Conservation (phyloP, 2,888 invertebrate species). For the Morinoia aosen region DNA sequence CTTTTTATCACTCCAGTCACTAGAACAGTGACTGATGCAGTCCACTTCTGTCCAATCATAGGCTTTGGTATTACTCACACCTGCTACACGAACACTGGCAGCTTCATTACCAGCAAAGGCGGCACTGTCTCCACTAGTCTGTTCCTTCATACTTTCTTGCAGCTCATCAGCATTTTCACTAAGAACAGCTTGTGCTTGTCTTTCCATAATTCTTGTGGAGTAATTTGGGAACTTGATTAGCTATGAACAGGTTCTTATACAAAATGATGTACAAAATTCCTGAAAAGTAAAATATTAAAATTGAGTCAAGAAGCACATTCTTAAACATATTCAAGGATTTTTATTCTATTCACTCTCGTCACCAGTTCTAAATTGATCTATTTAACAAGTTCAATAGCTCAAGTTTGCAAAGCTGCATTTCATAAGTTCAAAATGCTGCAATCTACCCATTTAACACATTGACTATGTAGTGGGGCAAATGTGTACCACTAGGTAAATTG, state of each 20-base stretch:
- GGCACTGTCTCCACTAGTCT: background rate
- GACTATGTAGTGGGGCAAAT: too few species aligned
- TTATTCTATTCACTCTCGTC: too few species aligned
- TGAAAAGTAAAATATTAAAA: background rate
- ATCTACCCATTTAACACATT: too few species aligned
- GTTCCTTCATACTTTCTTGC: background rate
- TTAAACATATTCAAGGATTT: background rate
- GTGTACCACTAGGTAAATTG: too few species aligned
- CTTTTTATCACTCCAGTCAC: conserved; percentile 49
- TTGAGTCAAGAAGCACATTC: background rate
- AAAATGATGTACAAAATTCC: background rate
- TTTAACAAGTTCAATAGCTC: background rate
- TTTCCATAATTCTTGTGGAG: background rate
- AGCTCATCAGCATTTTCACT: background rate
- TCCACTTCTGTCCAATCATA: conserved; percentile 36
- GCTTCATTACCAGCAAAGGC: background rate
- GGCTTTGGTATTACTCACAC: background rate
- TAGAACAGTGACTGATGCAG: conserved; percentile 48
- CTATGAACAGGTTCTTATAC: background rate
- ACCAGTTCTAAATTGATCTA: background rate
- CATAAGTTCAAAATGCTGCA: too few species aligned
- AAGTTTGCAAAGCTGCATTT: too few species aligned
- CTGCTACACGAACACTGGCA: background rate
- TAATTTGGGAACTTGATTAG: background rate
- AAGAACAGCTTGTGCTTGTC: background rate